These are phyloP conservation scores for Salvelinus fontinalis DNA, from an alignment of 2,113 vertebrate species.

Conservation along the genomic window DNA sequence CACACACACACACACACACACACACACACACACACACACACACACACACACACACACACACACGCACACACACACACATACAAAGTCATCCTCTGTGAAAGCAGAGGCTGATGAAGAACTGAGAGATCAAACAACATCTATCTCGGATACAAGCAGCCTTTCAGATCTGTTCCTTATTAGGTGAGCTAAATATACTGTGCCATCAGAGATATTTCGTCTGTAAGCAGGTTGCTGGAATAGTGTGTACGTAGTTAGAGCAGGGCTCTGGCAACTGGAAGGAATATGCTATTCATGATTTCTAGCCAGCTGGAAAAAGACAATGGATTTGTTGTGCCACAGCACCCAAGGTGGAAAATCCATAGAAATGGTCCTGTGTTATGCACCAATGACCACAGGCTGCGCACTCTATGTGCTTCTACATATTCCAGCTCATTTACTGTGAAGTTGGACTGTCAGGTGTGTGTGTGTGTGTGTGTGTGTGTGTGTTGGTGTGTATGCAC, in stretches of 20 bases:
- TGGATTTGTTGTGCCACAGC: slow-evolving; percentile 57
- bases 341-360: slow-evolving; percentile 59
- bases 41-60: slow-evolving; percentile 6
- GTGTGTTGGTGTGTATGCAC: not conserved
- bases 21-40: slow-evolving; percentile 4
- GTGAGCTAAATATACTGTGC: slow-evolving; percentile 5
- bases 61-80: slow-evolving; percentile 2
- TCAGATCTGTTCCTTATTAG: slow-evolving; percentile 18
- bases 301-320: slow-evolving; percentile 59
- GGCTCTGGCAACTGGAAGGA: slow-evolving; percentile 60
- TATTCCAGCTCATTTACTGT: slow-evolving; percentile 25
- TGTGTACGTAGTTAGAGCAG: slow-evolving; percentile 20
- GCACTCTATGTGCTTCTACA: slow-evolving; percentile 7
- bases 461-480: not conserved
- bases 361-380: slow-evolving; percentile 44
- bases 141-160: slow-evolving; percentile 2
- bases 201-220: slow-evolving; percentile 36
- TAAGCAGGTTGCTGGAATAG: slow-evolving; percentile 3
- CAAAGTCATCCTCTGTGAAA: not conserved
- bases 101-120: slow-evolving; percentile 16
- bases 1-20: slow-evolving; percentile 1
- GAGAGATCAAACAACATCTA: slow-evolving; percentile 4
- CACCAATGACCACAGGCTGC: slow-evolving; percentile 38
- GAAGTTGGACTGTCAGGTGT: slow-evolving; percentile 26
- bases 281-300: slow-evolving; percentile 50